Evolutionary conservation across 2,888 invertebrate species (phyloP).

Genomic region (Xestia xanthographa): DNA sequence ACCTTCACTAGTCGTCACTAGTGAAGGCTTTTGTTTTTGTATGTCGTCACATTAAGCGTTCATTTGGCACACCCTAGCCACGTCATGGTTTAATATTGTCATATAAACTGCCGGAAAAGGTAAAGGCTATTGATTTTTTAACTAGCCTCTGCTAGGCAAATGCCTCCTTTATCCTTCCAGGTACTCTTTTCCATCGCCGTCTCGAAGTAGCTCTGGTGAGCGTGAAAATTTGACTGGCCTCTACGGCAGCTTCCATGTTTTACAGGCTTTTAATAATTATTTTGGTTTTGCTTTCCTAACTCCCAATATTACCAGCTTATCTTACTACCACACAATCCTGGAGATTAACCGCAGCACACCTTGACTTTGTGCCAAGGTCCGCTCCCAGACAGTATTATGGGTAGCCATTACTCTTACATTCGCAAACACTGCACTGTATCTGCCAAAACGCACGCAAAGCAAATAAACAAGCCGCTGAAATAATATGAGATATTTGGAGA

Average conservation of each 20-base stretch:
- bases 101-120: background rate
- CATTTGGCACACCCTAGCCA: background rate
- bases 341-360: conserved; percentile 33
- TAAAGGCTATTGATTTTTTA: background rate
- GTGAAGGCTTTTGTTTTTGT: background rate
- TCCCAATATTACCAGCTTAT: background rate
- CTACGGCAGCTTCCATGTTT: background rate
- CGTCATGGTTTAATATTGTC: background rate
- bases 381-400: conserved; percentile 28
- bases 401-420: conserved; percentile 37
- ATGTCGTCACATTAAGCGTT: background rate
- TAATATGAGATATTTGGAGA: conserved; percentile 31
- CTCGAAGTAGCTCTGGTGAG: background rate
- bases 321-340: background rate
- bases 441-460: conserved; percentile 57
- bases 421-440: conserved; percentile 47
- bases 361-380: conserved; percentile 62
- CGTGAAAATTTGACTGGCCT: background rate
- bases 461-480: conserved; percentile 45
- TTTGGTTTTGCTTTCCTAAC: background rate
- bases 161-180: background rate
- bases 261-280: background rate
- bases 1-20: conserved; percentile 10
- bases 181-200: background rate
- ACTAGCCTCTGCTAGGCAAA: background rate